Percentiles rank a stretch among this genome's conserved stretches.
These are phyloP conservation scores for Malurus leucopterus DNA, from an alignment of 2,797 vertebrate species.

Conservation along the genomic window DNA sequence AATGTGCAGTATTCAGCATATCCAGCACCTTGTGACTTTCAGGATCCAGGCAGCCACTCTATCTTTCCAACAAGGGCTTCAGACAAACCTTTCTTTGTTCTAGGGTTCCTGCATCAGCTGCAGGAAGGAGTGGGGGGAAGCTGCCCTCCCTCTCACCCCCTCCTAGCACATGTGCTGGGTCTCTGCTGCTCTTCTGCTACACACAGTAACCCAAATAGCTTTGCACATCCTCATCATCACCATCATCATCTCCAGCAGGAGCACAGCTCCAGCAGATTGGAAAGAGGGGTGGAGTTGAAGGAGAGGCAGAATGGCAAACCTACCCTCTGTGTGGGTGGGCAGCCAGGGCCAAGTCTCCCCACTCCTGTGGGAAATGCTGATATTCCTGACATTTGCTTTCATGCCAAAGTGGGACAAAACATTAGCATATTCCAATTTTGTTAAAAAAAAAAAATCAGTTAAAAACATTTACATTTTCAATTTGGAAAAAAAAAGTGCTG, in stretches of 20 bases:
- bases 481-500: neutral
- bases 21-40: neutral
- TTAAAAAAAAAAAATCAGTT: neutral
- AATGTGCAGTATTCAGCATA: neutral
- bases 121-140: neutral
- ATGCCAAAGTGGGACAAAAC: neutral
- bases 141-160: neutral
- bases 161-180: fast-evolving
- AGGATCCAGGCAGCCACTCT: neutral
- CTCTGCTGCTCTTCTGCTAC: neutral
- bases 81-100: slow-evolving; percentile 11
- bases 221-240: neutral
- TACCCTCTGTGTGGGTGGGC: neutral
- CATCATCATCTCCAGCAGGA: neutral
- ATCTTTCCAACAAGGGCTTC: neutral
- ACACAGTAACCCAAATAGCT: neutral
- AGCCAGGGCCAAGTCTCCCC: neutral
- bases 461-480: neutral
- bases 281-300: neutral
- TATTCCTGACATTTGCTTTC: slow-evolving; percentile 21
- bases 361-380: neutral
- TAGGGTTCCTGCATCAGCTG: neutral
- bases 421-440: neutral
- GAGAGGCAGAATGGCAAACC: neutral
- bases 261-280: neutral